phyloP scores from a whole-genome alignment of 2,888 invertebrate species.

The Anoplius nigerrimus region DNA sequence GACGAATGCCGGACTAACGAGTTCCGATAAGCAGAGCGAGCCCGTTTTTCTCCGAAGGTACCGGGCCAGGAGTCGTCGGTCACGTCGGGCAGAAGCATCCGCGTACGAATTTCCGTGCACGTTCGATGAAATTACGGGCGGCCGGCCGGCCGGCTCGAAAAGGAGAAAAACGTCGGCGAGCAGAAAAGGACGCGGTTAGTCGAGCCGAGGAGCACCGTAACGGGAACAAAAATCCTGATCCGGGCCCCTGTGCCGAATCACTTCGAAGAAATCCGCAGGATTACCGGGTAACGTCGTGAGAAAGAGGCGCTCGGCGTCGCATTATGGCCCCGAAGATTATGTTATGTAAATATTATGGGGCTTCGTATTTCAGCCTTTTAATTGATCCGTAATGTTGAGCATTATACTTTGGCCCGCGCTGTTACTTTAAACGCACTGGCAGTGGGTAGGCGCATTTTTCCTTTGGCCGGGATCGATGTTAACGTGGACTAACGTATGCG shows the following conservation, averaged over 20 bases:
- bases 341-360: too few species aligned
- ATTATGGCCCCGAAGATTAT: too few species aligned
- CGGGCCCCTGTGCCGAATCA: constrained; percentile 10
- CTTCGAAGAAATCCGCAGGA: constrained; percentile 24
- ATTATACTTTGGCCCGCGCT: too few species aligned
- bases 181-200: neutral
- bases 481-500: constrained; percentile 18
- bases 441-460: neutral
- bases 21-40: too few species aligned
- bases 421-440: neutral
- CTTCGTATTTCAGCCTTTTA: too few species aligned
- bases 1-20: too few species aligned
- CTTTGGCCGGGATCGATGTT: neutral
- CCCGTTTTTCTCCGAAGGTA: too few species aligned
- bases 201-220: constrained; percentile 21
- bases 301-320: too few species aligned
- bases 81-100: too few species aligned
- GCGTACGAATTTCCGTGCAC: too few species aligned
- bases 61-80: too few species aligned
- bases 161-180: neutral
- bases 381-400: too few species aligned
- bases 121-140: constrained; percentile 9
- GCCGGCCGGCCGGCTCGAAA: neutral
- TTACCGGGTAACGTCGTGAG: neutral
- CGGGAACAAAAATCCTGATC: constrained; percentile 34